Evolutionary conservation across 2,113 vertebrate genomes (phyloP).

Genomic region (Ptilorrhoa leucosticta): DNA sequence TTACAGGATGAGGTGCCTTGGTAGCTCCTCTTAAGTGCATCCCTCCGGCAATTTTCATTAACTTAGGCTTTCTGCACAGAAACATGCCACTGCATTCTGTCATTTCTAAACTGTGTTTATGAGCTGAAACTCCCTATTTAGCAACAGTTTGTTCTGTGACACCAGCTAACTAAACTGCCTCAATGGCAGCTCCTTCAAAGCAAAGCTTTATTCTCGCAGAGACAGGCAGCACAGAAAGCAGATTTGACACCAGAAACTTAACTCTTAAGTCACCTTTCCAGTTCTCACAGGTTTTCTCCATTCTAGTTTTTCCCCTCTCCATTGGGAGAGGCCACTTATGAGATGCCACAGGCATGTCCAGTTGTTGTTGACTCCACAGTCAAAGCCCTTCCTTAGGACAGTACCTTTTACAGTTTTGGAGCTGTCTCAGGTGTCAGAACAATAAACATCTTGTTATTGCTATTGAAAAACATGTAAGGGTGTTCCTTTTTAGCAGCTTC

Average conservation of each 20-base stretch:
- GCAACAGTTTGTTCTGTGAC: conserved; percentile 16
- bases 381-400: neutral
- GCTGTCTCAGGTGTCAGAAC: neutral
- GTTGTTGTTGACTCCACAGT: neutral
- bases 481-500: neutral
- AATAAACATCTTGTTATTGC: neutral
- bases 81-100: neutral
- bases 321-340: neutral
- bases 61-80: conserved; percentile 12
- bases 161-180: neutral
- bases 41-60: conserved; percentile 44
- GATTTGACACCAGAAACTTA: neutral
- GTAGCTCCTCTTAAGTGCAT: conserved; percentile 29
- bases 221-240: neutral
- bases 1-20: neutral
- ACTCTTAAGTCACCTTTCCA: neutral
- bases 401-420: neutral
- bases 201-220: neutral
- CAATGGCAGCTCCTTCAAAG: neutral
- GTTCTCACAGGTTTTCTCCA: neutral
- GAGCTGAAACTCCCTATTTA: neutral
- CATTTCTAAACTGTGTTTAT: neutral
- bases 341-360: neutral
- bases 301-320: neutral
- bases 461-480: neutral